Base-by-base conservation (phyloP, 2,888 invertebrate genomes). In the Hirtodrosophila confusa region DNA sequence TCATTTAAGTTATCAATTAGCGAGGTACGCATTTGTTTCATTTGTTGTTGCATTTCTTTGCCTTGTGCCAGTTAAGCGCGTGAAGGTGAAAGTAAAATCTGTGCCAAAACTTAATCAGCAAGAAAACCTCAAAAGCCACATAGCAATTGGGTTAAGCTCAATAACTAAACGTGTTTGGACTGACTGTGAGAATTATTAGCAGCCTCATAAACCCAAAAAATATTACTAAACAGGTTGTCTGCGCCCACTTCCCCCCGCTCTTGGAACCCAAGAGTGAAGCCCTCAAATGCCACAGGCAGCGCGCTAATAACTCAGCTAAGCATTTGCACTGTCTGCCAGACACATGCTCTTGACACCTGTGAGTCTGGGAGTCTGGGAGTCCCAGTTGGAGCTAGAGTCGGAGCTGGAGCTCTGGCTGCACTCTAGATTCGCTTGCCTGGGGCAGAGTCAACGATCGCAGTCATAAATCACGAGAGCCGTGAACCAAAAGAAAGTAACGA, bases 81-180 rank as follows among this genome's bases (percentile, higher is more conserved):
- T 23, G 31, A n/a, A 50, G 65, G 77, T 70, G 86, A 87, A 84
- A 80, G 80, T 73, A 61, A 86, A 69, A 66, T 68, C 60, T 75
- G 73, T 69, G 82, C 75, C 75, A 75, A 86, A 65, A 50, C 55
- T 64, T 54, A 64, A 69, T 67, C 66, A 60, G 48, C 41, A 69
- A 69, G 40, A 41, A 51, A 45, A 45, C 23, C 6, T 6, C 27
- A 6, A 60, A 54, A 69, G 51, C 48, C 53, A 51, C 83, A 36
- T 37, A 58, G 56, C 48, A 82, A 76, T 85, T 84, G 69, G 87
- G 82, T 86, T 80, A 85, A 82, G 64, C 85, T 76, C 73, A 83
- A 84, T 80, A 80, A 72, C 69, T 69, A 67, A 86, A 83, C 86
- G 65, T 69, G 86, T 80, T 86, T 61, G 39, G 11, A 23, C 40